Evolutionary conservation across 1,140 invertebrate species (phyloP), one percentile per base, ranked within the genome.

Genomic region (Drosophila santomea): DNA sequence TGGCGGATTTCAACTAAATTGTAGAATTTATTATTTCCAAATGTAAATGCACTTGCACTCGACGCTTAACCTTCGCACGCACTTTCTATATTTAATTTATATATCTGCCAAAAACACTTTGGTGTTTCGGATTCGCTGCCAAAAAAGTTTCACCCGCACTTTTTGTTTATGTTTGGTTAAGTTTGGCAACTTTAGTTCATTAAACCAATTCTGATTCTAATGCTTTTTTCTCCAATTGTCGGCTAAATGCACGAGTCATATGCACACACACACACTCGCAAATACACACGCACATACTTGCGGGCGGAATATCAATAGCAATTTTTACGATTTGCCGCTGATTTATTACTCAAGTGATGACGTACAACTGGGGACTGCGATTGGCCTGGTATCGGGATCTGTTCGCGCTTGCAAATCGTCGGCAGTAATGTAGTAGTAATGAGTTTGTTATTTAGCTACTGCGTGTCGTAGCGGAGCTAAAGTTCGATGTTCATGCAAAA

Each of bases 231-330:
- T 72, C 54, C 35, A 57, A 60, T 86, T 88, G 82, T 86, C 82
- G 82, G 82, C 83, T 43, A 69, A 84, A 85, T 77, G 64, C 81
- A 79, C 82, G 79, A 86, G 83, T 86, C 82, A 82, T 86, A 85
- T 50, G 50, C 48, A 69, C 58, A 44, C 58, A 51, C 50, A 58
- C 58, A 71, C 45, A 8, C 32, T 10, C 8, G 32, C 58, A 51
- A 25, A 48, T 74, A 59, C 77, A 72, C 50, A 62, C 58, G 71
- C 45, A 48, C 50, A 82, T 59, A 68, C 41, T 17, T 39, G 20
- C 32, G 39, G 39, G 55, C 41, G 43, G 25, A 56, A 54, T 36
- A 15, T 28, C n/a, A 51, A 76, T 36, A 52, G 28, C 51, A 60
- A 20, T 23, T 39, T 51, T 3, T 44, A 38, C 23, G 12, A 45